These are phyloP conservation scores for Phacellophora camtschatica DNA, from an alignment of 30 jellyfish, hydroid and myxozoan genomes.

Conservation along the genomic window DNA sequence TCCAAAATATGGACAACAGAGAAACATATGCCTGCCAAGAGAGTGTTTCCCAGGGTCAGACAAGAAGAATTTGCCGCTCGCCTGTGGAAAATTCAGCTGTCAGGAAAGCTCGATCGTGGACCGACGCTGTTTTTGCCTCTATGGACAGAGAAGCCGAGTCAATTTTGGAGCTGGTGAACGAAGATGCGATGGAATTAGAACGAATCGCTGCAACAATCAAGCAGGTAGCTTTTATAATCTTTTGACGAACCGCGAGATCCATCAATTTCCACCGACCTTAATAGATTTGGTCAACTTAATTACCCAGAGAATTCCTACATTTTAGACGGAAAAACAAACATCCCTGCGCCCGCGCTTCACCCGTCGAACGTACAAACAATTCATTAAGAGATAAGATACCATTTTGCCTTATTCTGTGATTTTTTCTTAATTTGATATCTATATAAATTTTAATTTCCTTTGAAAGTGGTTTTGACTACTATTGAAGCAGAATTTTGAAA, in stretches of 20 bases:
- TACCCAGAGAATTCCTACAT: conserved; percentile 28
- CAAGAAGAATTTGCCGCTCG: conserved; percentile 42
- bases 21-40: conserved; percentile 59
- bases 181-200: conserved; percentile 73
- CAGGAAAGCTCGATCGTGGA: conserved; percentile 46
- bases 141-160: conserved; percentile 69
- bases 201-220: conserved; percentile 73
- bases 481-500: too few species aligned
- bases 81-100: conserved; percentile 39
- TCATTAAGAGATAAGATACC: too few species aligned
- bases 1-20: conserved; percentile 63
- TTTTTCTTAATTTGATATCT: too few species aligned
- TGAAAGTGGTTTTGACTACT: too few species aligned
- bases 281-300: conserved; percentile 35
- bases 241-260: conserved; percentile 60
- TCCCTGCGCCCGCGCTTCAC: background rate
- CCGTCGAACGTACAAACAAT: too few species aligned
- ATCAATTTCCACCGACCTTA: conserved; percentile 32
- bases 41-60: conserved; percentile 62
- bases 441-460: too few species aligned
- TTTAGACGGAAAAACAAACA: conserved; percentile 25
- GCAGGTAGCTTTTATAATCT: conserved; percentile 52
- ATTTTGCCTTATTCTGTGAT: too few species aligned
- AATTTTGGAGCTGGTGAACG: conserved; percentile 55
- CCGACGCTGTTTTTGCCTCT: conserved; percentile 66